Percentiles rank a stretch among this genome's conserved stretches.
phyloP scores from a whole-genome alignment of 2,888 invertebrate species.

The Oligia fasciuncula region DNA sequence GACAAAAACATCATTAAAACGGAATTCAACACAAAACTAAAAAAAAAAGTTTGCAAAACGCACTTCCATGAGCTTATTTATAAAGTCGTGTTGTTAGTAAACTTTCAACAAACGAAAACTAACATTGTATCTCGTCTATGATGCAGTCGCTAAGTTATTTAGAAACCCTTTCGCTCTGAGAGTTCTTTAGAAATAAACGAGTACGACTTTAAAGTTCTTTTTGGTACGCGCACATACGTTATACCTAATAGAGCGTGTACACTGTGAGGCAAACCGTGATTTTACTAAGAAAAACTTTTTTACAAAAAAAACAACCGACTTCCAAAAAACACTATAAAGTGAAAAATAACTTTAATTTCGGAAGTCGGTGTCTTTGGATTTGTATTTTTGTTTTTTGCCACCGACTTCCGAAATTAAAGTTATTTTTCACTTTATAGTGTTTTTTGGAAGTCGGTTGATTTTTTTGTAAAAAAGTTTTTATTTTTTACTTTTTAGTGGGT shows the following conservation, averaged over 20 bases:
- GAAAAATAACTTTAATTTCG: too few relatives aligned
- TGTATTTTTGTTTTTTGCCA: too few relatives aligned
- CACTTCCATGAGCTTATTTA: slow-evolving; percentile 48
- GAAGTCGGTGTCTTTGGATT: too few relatives aligned
- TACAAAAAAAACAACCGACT: too few relatives aligned
- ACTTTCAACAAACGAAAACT: slow-evolving; percentile 35
- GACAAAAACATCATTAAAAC: slow-evolving; percentile 26
- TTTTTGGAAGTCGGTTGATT: too few relatives aligned
- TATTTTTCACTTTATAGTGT: too few relatives aligned
- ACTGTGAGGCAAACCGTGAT: slow-evolving; percentile 44
- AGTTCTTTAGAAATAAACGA: slow-evolving; percentile 66
- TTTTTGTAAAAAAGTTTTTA: too few relatives aligned
- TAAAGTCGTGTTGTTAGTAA: slow-evolving; percentile 50
- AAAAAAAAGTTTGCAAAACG: slow-evolving; percentile 16
- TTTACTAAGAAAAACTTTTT: neutral
- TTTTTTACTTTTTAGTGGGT: too few relatives aligned
- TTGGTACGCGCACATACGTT: slow-evolving; percentile 64
- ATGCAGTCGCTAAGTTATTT: slow-evolving; percentile 52
- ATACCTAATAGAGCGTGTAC: slow-evolving; percentile 61
- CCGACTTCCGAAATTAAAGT: too few relatives aligned
- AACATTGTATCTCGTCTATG: slow-evolving; percentile 43
- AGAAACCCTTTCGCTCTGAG: slow-evolving; percentile 51
- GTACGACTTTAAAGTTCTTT: slow-evolving; percentile 64
- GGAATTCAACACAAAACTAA: neutral
- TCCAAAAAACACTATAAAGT: too few relatives aligned